These are phyloP conservation scores for Larimichthys crocea DNA, from an alignment of 2,113 vertebrate genomes.

Conservation along the genomic window DNA sequence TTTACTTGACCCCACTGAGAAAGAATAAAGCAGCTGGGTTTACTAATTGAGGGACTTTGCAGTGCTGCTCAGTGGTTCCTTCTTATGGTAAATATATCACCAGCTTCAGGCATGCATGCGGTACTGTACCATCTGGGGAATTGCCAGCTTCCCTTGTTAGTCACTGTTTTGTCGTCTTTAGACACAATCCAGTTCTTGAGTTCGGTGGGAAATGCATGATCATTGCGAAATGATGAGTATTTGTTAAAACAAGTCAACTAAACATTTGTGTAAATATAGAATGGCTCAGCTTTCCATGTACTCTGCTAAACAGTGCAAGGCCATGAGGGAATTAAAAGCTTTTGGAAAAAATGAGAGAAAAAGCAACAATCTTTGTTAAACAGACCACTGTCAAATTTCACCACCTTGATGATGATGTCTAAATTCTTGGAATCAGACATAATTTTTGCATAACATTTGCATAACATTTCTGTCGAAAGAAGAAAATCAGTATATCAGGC, in stretches of 20 bases:
- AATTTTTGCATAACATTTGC: neutral
- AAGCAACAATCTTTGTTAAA: neutral
- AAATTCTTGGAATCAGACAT: neutral
- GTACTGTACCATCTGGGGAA: slow-evolving; percentile 50
- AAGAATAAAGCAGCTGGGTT: slow-evolving; percentile 3
- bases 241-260: neutral
- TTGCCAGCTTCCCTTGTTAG: slow-evolving; percentile 34
- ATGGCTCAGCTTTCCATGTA: slow-evolving; percentile 6
- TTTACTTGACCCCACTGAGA: neutral
- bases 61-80: slow-evolving; percentile 14
- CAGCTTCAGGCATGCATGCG: slow-evolving; percentile 49
- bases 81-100: slow-evolving; percentile 19
- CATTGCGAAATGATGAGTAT: slow-evolving; percentile 8
- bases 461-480: neutral
- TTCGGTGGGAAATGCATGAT: neutral
- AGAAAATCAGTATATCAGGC: neutral
- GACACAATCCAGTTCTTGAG: neutral
- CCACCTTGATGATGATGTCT: neutral
- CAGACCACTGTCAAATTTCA: neutral
- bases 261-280: neutral
- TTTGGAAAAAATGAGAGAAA: neutral
- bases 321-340: too few relatives aligned
- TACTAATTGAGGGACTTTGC: slow-evolving; percentile 35
- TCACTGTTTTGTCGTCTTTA: slow-evolving; percentile 27
- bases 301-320: neutral